Base-by-base conservation (phyloP, 2,113 vertebrate genomes). In the Sporophila hypoxantha region DNA sequence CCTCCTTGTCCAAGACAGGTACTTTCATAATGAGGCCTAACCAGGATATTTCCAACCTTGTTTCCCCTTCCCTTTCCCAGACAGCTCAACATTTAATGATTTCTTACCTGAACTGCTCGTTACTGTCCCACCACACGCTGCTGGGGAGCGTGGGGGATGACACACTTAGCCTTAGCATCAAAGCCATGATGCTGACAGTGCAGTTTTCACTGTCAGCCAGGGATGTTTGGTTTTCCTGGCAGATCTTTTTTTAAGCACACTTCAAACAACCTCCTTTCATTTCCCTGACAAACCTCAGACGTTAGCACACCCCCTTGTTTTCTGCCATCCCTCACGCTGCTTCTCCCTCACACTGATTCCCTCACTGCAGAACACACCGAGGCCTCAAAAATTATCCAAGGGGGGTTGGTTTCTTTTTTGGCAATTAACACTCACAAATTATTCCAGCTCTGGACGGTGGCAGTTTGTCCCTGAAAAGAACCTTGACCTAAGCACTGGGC, bases 151-250 rank as follows among this genome's bases (percentile, higher is more conserved):
- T 23, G 44, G 36, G 80, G 61, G 62, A 53, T 91, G 93, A 92
- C 92, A 94, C 23, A 65, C 80, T 65, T 85, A 71, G 76, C 49
- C 41, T 66, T 32, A 0, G 19, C 82, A 93, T 95, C 92, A 95
- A 95, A 95, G 92, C 55, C 20, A 5, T 36, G 39, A 41, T 50
- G 89, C 92, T 92, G 91, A 93, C 89, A 93, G 67, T 62, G 80
- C 87, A 83, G 55, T 76, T 95, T 62, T 76, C 42, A 65, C 87
- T 93, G 91, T 75, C 93, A 95, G 62, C 41, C 76, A 47, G 76
- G 41, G 66, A 75, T 50, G 68, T 62, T 88, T 70, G 71, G 36
- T 87, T 89, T 71, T 88, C 80, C 81, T 53, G 36, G 42, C 0
- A 0, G 60, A 89, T 83, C 92, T 89, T 69, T 91, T 93, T 92